These are phyloP conservation scores for Glomeris maerens DNA, from an alignment of 1,140 invertebrate genomes.

Conservation along the genomic window DNA sequence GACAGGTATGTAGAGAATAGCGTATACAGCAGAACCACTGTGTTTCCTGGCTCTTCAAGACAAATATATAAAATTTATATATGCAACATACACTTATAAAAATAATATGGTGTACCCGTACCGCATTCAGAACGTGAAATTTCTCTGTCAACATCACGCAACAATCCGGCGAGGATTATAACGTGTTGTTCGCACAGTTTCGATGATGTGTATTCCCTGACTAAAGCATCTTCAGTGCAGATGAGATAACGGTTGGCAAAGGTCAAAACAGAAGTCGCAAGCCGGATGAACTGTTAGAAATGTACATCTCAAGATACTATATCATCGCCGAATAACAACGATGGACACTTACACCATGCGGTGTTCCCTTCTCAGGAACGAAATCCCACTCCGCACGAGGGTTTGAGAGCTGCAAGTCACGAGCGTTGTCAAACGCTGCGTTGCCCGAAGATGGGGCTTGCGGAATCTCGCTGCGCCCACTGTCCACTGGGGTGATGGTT, in stretches of 20 bases:
- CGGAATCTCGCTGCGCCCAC: too few species aligned
- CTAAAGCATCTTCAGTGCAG: conserved; percentile 42
- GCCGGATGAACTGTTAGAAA: conserved; percentile 35
- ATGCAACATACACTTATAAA: neutral
- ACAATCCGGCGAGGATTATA: conserved; percentile 62
- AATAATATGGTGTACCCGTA: neutral
- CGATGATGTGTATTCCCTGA: conserved; percentile 42
- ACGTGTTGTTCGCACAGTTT: conserved; percentile 60
- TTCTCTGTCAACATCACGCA: conserved; percentile 72
- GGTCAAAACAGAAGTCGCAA: conserved; percentile 63
- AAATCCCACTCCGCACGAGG: conserved; percentile 33
- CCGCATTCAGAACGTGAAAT: conserved; percentile 50
- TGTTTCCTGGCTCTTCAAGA: too few species aligned
- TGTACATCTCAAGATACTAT: neutral
- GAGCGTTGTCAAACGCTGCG: conserved; percentile 12
- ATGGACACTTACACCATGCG: conserved; percentile 54
- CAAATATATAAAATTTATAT: too few species aligned
- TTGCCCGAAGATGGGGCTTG: conserved; percentile 30
- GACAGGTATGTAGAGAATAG: too few species aligned
- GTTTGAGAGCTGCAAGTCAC: conserved; percentile 21
- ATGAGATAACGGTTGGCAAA: conserved; percentile 54
- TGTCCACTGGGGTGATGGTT: conserved; percentile 60
- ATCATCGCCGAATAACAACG: too few species aligned
- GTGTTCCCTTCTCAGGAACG: conserved; percentile 78
- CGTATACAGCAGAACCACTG: too few species aligned